Percentiles rank a stretch among this genome's conserved stretches.
Conservation (phyloP, 2,797 vertebrate genomes). For the Gambusia yucatana region DNA sequence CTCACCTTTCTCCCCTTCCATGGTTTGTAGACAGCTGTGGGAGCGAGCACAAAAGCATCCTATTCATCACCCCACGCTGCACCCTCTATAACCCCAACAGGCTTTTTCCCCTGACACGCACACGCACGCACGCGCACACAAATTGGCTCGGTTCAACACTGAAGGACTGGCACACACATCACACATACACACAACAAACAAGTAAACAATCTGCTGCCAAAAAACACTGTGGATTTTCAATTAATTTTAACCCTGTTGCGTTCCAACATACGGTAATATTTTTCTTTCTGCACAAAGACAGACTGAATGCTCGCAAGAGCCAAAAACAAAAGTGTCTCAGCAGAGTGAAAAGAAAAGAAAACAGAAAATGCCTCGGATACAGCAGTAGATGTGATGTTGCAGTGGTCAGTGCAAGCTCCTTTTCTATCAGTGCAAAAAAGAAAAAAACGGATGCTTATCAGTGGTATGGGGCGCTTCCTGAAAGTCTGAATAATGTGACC, state of each 20-base stretch:
- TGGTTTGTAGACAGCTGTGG: conserved; percentile 75
- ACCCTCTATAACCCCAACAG: conserved; percentile 76
- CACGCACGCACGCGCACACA: conserved; percentile 41
- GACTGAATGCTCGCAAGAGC: conserved; percentile 41
- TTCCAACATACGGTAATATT: conserved; percentile 56
- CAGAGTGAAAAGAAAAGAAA: conserved; percentile 14
- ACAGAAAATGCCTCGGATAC: conserved; percentile 13
- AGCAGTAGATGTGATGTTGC: conserved; percentile 28
- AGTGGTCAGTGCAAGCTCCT: conserved; percentile 27
- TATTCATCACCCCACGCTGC: conserved; percentile 76
- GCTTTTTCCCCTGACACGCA: conserved; percentile 61
- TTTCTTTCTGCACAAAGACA: conserved; percentile 45
- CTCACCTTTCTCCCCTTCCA: conserved; percentile 73
- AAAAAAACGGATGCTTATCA: conserved; percentile 55
- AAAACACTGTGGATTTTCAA: conserved; percentile 71
- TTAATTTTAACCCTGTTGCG: conserved; percentile 73
- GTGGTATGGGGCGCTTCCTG: conserved; percentile 40
- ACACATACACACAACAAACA: conserved; percentile 62
- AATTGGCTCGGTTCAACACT: conserved; percentile 52
- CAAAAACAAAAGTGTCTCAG: conserved; percentile 34
- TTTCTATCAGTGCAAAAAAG: conserved; percentile 18
- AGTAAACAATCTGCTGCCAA: conserved; percentile 76
- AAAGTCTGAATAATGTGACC: conserved; percentile 67
- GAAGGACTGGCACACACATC: conserved; percentile 62
- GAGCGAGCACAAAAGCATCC: conserved; percentile 76